Base-by-base conservation (phyloP, 2,888 invertebrate genomes). In the Troides oblongomaculatus region DNA sequence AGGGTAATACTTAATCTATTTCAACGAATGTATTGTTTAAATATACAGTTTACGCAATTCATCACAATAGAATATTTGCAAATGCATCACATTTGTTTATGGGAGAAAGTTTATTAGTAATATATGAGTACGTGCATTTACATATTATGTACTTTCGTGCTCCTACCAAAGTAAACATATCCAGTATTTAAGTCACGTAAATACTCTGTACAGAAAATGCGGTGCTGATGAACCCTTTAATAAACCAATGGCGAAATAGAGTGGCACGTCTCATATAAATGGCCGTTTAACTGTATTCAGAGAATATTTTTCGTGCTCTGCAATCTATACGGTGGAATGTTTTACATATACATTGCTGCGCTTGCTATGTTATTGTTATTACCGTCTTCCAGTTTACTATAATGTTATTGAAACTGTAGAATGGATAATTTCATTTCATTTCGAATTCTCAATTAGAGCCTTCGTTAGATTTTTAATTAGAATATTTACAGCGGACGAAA, bases 181-280 rank as follows among this genome's bases (percentile, higher is more conserved):
- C 60, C 56, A 39, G 17, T 57, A 69, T 64, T 69, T 62, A 61
- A 61, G 69, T 69, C 69, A 69, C 69, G 69, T 69, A 69, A 65
- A 61, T 69, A 69, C 64, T 64, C 60, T 64, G 64, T 57, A 65
- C 53, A 69, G 69, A 64, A 57, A 69, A 69, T 62, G 64, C 62
- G 65, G 69, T 62, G 66, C 66, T 69, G 69, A 69, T 69, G 69
- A 69, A 69, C 69, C 69, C 69, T 69, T 69, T 69, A 69, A 66
- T 69, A 69, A 66, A 69, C 66, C 62, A 69, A 69, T 65, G 62
- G 69, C 69, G 66, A 62, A 66, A 62, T 65, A 62, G 65, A 66
- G 69, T 69, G 66, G 58, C 65, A 69, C 65, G 65, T 69, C 66
- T 62, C 69, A 69, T 69, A 69, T 66, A 62, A 69, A 69, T 69